phyloP scores from a whole-genome alignment of 2,888 invertebrate species.

The Shargacucullia verbasci region DNA sequence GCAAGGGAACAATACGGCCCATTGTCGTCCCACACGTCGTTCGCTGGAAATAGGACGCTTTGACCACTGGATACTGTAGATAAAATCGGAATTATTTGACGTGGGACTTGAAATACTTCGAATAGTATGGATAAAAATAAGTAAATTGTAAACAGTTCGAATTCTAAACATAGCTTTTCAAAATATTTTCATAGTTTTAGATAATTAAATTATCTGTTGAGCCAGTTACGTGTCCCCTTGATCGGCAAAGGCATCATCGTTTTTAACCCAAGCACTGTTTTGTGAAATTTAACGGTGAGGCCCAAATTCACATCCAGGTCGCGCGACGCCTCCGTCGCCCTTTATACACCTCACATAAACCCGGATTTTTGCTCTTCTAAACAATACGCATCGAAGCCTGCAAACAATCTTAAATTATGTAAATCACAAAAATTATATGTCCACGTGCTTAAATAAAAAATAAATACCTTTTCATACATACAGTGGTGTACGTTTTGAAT shows the following conservation, averaged over 20 bases:
- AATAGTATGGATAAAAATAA: background rate
- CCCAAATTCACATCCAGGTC: too few relatives aligned
- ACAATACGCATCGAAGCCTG: background rate
- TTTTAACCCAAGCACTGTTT: too few relatives aligned
- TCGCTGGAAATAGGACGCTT: conserved; percentile 40
- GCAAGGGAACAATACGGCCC: conserved; percentile 34
- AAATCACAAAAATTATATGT: conserved; percentile 22
- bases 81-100: conserved; percentile 38
- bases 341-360: background rate
- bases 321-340: too few relatives aligned
- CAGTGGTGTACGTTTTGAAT: conserved; percentile 45
- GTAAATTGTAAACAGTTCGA: too few relatives aligned
- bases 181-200: too few relatives aligned
- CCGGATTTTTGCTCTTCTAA: background rate
- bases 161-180: too few relatives aligned
- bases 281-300: too few relatives aligned
- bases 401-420: conserved; percentile 14
- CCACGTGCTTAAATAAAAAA: conserved; percentile 46
- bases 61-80: conserved; percentile 26
- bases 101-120: background rate
- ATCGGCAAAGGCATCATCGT: too few relatives aligned
- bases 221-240: too few relatives aligned
- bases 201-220: too few relatives aligned
- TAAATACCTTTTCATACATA: conserved; percentile 32
- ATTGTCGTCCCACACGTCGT: conserved; percentile 50